phyloP scores from a whole-genome alignment of 2,888 invertebrate genomes.

The Scelioninae gen. 1 region DNA sequence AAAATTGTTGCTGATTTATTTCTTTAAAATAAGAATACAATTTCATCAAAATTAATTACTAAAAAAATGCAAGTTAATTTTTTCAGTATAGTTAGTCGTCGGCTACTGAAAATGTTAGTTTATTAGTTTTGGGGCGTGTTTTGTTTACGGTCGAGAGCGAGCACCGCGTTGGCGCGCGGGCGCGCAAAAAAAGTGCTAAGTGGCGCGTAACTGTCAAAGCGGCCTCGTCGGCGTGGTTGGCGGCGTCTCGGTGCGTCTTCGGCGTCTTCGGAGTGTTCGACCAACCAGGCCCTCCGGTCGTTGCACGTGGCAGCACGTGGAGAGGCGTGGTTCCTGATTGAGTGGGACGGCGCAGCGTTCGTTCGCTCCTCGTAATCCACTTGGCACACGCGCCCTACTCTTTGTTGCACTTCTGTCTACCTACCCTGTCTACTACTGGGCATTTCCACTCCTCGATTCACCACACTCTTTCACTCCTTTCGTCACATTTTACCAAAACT shows the following conservation, averaged over 20 bases:
- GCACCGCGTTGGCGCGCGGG: no score
- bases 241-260: slow-evolving; percentile 51
- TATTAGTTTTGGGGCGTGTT: neutral
- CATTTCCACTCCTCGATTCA: slow-evolving; percentile 63
- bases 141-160: neutral
- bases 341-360: slow-evolving; percentile 70
- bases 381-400: slow-evolving; percentile 80
- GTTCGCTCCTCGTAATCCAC: slow-evolving; percentile 75
- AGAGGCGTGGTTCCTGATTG: slow-evolving; percentile 71
- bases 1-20: no score
- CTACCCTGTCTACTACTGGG: slow-evolving; percentile 38
- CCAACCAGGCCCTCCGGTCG: slow-evolving; percentile 65
- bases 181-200: slow-evolving; percentile 38
- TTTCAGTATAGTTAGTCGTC: no score
- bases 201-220: slow-evolving; percentile 53
- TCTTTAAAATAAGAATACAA: no score
- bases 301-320: slow-evolving; percentile 68
- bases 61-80: no score
- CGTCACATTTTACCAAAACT: neutral
- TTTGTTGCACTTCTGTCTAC: slow-evolving; percentile 52
- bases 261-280: slow-evolving; percentile 49
- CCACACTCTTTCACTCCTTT: slow-evolving; percentile 48
- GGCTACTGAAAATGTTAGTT: slow-evolving; percentile 20
- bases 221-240: slow-evolving; percentile 58
- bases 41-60: no score